These are phyloP conservation scores for Ophion slaviceki DNA, from an alignment of 2,888 invertebrate species.

Conservation along the genomic window DNA sequence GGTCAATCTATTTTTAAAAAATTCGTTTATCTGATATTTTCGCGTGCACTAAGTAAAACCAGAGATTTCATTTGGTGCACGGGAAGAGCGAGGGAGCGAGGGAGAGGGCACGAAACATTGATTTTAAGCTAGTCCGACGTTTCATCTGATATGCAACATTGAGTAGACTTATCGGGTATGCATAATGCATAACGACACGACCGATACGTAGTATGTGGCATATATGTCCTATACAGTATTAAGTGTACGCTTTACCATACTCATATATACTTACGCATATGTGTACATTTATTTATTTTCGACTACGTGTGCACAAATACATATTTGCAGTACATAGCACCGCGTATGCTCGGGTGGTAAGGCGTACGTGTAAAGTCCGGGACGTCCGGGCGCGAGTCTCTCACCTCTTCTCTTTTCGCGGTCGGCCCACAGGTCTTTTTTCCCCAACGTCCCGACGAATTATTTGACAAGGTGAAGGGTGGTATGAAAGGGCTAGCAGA, in stretches of 20 bases:
- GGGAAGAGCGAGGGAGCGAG: conserved; percentile 9
- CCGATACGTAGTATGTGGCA: conserved; percentile 46
- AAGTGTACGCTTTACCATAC: conserved; percentile 43
- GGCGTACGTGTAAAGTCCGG: conserved; percentile 24
- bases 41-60: conserved; percentile 26
- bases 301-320: background rate
- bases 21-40: conserved; percentile 3
- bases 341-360: conserved; percentile 6
- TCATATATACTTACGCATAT: background rate
- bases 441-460: conserved; percentile 52
- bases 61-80: background rate
- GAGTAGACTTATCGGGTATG: conserved; percentile 68
- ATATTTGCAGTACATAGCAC: background rate
- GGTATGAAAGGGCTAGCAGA: conserved; percentile 20
- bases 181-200: conserved; percentile 63
- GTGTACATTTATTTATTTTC: background rate
- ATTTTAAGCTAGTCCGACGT: conserved; percentile 76
- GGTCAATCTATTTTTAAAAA: background rate
- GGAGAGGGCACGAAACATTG: conserved; percentile 67
- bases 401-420: conserved; percentile 30
- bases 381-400: conserved; percentile 32
- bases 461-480: conserved; percentile 55
- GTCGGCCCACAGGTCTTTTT: conserved; percentile 28
- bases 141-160: conserved; percentile 75
- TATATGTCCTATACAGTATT: conserved; percentile 53